These are phyloP conservation scores for Macropus fuliginosus DNA, from an alignment of 2,797 vertebrate genomes.

Conservation along the genomic window DNA sequence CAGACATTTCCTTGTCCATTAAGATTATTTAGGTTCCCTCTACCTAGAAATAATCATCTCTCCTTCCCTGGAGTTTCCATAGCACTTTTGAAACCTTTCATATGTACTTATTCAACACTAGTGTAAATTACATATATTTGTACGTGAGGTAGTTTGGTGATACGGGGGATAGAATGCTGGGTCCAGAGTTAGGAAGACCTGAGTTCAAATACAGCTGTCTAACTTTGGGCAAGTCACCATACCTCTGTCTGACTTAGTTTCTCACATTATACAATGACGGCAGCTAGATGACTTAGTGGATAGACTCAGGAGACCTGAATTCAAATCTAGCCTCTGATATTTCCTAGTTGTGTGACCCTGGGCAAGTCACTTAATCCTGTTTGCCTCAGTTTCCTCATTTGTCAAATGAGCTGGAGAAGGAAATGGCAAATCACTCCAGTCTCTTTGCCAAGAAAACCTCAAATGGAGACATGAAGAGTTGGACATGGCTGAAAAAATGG, in stretches of 20 bases:
- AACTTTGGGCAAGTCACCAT: too few relatives aligned
- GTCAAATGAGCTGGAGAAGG: background rate
- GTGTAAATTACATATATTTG: background rate
- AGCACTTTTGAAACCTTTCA: background rate
- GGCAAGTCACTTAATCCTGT: background rate
- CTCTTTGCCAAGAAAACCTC: background rate
- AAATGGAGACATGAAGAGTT: background rate
- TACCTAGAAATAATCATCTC: too few relatives aligned
- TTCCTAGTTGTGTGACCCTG: background rate
- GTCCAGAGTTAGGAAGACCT: background rate
- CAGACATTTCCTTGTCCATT: background rate
- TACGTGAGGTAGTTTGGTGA: background rate
- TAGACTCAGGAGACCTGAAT: too few relatives aligned
- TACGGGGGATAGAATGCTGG: background rate
- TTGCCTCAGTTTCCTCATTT: background rate
- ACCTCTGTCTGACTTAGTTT: too few relatives aligned
- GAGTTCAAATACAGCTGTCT: background rate
- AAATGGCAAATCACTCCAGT: background rate
- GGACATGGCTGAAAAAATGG: background rate
- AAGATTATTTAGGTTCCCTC: background rate
- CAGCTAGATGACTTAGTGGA: too few relatives aligned
- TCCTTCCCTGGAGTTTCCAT: background rate
- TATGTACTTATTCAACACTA: background rate
- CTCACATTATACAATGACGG: too few relatives aligned
- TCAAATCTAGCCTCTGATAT: background rate